phyloP scores from a whole-genome alignment of 1,140 invertebrate genomes.

The Oncopodura yosiiana region DNA sequence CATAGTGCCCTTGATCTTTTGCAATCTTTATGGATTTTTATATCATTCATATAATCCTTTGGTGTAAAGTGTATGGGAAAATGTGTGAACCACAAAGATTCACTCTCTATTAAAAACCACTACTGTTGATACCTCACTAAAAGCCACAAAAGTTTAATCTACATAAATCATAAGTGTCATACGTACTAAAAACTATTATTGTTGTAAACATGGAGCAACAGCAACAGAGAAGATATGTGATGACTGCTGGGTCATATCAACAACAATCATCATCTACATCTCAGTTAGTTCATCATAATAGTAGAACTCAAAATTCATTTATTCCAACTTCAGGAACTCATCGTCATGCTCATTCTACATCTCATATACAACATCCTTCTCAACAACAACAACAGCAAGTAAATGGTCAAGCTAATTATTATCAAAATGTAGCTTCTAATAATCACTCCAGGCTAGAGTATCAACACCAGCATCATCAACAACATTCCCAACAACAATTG shows the following conservation, averaged over 20 bases:
- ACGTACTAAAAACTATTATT: too few species aligned
- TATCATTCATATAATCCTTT: too few species aligned
- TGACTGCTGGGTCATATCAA: slow-evolving; percentile 2
- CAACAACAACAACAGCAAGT: slow-evolving; percentile 8
- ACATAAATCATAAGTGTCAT: too few species aligned
- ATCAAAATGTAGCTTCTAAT: slow-evolving; percentile 6
- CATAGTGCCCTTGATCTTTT: too few species aligned
- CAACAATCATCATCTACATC: slow-evolving; percentile 15
- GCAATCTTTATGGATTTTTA: too few species aligned
- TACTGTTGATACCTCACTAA: too few species aligned
- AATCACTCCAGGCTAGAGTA: neutral
- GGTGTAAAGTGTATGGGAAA: too few species aligned
- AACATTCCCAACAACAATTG: slow-evolving; percentile 13
- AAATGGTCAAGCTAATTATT: slow-evolving; percentile 12
- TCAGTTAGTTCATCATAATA: slow-evolving; percentile 8
- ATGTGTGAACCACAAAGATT: too few species aligned
- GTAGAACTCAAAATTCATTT: slow-evolving; percentile 30
- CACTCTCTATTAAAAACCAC: too few species aligned
- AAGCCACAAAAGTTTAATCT: too few species aligned
- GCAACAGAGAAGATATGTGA: slow-evolving; percentile 14
- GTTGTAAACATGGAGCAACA: too few species aligned
- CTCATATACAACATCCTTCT: neutral
- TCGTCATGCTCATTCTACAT: slow-evolving; percentile 7
- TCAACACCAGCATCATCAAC: slow-evolving; percentile 16
- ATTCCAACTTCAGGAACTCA: slow-evolving; percentile 25